phyloP scores from a whole-genome alignment of 2,888 invertebrate species.

The Drosophila antonietae region DNA sequence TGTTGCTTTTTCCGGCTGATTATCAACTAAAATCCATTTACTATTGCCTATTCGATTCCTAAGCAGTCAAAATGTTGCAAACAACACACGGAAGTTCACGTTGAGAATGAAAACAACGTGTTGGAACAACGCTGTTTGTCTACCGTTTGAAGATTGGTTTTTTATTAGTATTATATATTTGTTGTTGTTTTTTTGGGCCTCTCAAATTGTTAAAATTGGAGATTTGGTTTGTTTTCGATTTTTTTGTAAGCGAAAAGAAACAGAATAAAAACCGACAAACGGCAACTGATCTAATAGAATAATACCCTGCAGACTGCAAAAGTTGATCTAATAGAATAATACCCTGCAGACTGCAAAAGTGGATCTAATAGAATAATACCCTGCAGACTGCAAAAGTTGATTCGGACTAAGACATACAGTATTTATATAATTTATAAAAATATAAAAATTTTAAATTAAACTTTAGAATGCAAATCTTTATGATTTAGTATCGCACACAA shows the following conservation, averaged over 20 bases:
- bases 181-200: constrained; percentile 1
- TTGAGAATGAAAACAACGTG: constrained; percentile 23
- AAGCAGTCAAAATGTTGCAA: constrained; percentile 34
- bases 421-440: too few species aligned
- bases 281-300: neutral
- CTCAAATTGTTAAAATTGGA: constrained; percentile 8
- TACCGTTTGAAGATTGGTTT: constrained; percentile 10
- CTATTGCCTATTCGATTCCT: constrained; percentile 23
- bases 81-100: constrained; percentile 56
- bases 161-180: neutral
- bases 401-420: too few species aligned
- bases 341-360: too few species aligned
- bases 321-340: neutral
- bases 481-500: too few species aligned
- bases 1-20: constrained; percentile 43
- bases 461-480: neutral
- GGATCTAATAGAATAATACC: neutral
- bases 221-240: constrained; percentile 36
- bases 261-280: neutral
- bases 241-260: constrained; percentile 13
- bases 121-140: constrained; percentile 28
- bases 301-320: constrained; percentile 9
- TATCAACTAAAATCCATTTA: constrained; percentile 30
- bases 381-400: neutral
- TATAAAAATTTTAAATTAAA: too few species aligned